Base-by-base conservation (phyloP, 2,888 invertebrate genomes). In the Pecten maximus region DNA sequence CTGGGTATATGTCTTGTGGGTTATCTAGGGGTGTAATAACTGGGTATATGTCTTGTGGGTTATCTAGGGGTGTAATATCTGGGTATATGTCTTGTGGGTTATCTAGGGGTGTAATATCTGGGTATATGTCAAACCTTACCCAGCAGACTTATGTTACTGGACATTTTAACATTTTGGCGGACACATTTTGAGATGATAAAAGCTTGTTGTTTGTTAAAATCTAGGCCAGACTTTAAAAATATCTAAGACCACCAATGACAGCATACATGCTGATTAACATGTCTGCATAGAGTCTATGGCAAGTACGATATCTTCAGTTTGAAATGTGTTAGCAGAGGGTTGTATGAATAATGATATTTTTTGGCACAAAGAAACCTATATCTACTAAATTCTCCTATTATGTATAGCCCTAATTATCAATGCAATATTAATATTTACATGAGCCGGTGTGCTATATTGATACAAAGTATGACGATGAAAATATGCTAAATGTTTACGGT, bases 301-400 rank as follows among this genome's bases (percentile, higher is more conserved):
- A 74, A 74, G 74, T 74, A 12, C 28, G 10, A 19, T 48, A 48
- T 48, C 19, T 19, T 48, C 48, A 10, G 60, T 74, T 28, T 74
- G 28, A 74, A 35, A 35, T 28, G 74, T 74, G 35, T 74, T 74
- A 12, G 35, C 74, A 35, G 74, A 35, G 12, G 74, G 74, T 74
- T 74, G 74, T 35, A 74, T 74, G 74, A 28, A 74, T 74, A 74
- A 74, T 74, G 74, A 74, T 74, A 35, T 3, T 74, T n/a, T 74
- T 74, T 74, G 74, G 74, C 74, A 74, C 74, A 74, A 74, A 74
- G 74, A 74, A 54, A 74, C 28, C 74, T 74, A 8, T 74, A 74
- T 74, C 35, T 74, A 35, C n/a, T 54, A n/a, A 19, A 54, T 23
- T 60, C 60, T 60, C 60, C 15, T 74, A 74, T 28, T 35, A 35